Conservation (phyloP, 2,888 invertebrate species). For the Limnephilus auricula region DNA sequence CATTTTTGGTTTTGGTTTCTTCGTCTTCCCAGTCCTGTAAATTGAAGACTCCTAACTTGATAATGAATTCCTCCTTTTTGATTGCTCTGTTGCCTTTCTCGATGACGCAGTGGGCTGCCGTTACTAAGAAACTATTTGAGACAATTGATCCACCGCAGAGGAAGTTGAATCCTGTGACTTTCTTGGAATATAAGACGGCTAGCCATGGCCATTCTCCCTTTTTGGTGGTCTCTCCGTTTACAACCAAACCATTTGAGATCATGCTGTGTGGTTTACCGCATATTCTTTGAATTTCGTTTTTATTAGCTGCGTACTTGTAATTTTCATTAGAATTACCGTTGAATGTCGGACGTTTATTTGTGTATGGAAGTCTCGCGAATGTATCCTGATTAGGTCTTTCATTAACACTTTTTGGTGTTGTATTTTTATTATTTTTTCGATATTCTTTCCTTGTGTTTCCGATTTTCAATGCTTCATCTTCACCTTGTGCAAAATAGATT, state of each 20-base stretch:
- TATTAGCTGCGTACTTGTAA: background rate
- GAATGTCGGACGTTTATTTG: background rate
- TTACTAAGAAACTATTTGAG: constrained; percentile 69
- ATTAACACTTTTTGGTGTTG: background rate
- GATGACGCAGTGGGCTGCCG: constrained; percentile 64
- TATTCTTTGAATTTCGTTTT: background rate
- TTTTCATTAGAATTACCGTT: background rate
- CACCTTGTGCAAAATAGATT: background rate
- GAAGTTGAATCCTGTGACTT: constrained; percentile 68
- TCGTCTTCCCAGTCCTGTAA: constrained; percentile 66
- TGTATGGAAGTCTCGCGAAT: constrained; percentile 21
- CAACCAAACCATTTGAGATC: constrained; percentile 13
- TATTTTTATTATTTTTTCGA: background rate
- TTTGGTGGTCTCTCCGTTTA: constrained; percentile 66
- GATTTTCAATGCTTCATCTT: background rate
- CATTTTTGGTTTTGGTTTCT: constrained; percentile 64
- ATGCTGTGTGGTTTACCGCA: background rate
- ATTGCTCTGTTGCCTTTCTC: constrained; percentile 62
- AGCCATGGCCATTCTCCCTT: constrained; percentile 73
- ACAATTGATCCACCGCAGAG: constrained; percentile 72
- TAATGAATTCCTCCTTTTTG: constrained; percentile 66
- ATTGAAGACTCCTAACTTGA: constrained; percentile 67
- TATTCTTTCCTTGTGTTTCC: background rate
- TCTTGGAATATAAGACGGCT: constrained; percentile 70
- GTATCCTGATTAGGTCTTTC: constrained; percentile 53